These are phyloP conservation scores for Acleris holmiana DNA, from an alignment of 2,888 invertebrate genomes.

Conservation along the genomic window DNA sequence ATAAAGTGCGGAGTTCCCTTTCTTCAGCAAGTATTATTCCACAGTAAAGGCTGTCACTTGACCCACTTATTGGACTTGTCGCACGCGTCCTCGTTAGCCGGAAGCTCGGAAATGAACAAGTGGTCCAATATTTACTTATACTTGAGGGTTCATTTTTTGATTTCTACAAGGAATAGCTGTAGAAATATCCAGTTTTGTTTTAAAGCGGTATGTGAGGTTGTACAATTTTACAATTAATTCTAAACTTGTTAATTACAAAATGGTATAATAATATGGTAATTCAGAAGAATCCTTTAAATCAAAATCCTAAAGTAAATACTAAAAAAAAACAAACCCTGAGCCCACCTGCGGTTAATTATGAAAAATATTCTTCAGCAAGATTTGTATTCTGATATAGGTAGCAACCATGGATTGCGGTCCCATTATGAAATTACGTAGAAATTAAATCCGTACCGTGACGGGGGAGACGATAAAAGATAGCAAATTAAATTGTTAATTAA, in stretches of 20 bases:
- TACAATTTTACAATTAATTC: not conserved
- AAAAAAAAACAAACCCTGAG: conserved; percentile 8
- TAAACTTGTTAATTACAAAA: not conserved
- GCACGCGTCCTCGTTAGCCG: conserved; percentile 63
- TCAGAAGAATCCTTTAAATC: conserved; percentile 3
- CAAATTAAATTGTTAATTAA: conserved; percentile 69
- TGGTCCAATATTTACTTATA: conserved; percentile 61
- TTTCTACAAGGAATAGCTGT: conserved; percentile 26
- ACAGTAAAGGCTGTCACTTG: conserved; percentile 75
- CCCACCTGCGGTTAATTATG: conserved; percentile 20
- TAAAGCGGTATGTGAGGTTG: not conserved
- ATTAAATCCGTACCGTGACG: conserved; percentile 66
- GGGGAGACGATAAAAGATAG: conserved; percentile 60
- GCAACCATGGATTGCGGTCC: conserved; percentile 47
- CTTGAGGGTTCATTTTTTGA: conserved; percentile 28
- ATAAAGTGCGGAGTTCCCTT: conserved; percentile 10
- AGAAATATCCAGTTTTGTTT: not conserved
- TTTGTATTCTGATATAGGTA: conserved; percentile 21
- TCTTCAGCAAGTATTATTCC: conserved; percentile 44
- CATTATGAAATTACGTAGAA: conserved; percentile 55
- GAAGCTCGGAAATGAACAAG: conserved; percentile 63
- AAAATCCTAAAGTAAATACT: conserved; percentile 18
- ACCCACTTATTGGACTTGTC: conserved; percentile 76
- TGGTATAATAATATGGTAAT: not conserved
- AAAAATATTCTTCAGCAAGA: conserved; percentile 32